phyloP scores from a whole-genome alignment of 2,888 invertebrate genomes.

The Cephalotes varians region DNA sequence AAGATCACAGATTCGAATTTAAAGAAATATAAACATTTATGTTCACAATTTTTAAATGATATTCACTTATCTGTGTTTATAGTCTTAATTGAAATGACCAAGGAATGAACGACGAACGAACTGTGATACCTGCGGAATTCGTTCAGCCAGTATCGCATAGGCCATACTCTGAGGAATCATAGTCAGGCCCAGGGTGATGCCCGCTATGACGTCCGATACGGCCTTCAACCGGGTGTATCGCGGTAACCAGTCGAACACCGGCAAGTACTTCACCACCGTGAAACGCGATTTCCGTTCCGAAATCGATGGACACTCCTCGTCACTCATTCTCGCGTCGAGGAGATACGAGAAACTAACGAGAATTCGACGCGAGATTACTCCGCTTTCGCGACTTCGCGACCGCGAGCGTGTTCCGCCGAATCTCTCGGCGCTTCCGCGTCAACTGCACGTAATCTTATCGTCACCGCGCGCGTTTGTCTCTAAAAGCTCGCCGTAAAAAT shows the following conservation, averaged over 20 bases:
- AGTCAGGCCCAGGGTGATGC: slow-evolving; percentile 95
- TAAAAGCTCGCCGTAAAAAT: slow-evolving; percentile 65
- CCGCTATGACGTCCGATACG: slow-evolving; percentile 94
- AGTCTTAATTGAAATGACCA: background rate
- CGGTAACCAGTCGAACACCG: slow-evolving; percentile 89
- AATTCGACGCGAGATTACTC: background rate
- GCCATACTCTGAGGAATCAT: slow-evolving; percentile 98
- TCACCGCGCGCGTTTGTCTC: slow-evolving; percentile 7
- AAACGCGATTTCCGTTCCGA: slow-evolving; percentile 16
- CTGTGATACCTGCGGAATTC: slow-evolving; percentile 90
- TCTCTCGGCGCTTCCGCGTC: background rate
- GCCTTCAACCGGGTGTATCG: slow-evolving; percentile 90
- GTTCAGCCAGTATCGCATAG: slow-evolving; percentile 94
- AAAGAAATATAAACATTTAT: background rate
- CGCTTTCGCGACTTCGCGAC: background rate
- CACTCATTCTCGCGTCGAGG: slow-evolving; percentile 3
- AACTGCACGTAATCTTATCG: slow-evolving; percentile 56
- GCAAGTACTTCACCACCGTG: slow-evolving; percentile 84
- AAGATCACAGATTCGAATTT: background rate
- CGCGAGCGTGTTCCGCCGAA: background rate
- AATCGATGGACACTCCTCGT: slow-evolving; percentile 3
- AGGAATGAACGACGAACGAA: background rate
- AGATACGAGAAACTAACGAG: background rate
- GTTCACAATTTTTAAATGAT: background rate
- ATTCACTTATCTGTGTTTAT: background rate